phyloP scores from a whole-genome alignment of 2,113 vertebrate species.

The Poicephalus meyeri region DNA sequence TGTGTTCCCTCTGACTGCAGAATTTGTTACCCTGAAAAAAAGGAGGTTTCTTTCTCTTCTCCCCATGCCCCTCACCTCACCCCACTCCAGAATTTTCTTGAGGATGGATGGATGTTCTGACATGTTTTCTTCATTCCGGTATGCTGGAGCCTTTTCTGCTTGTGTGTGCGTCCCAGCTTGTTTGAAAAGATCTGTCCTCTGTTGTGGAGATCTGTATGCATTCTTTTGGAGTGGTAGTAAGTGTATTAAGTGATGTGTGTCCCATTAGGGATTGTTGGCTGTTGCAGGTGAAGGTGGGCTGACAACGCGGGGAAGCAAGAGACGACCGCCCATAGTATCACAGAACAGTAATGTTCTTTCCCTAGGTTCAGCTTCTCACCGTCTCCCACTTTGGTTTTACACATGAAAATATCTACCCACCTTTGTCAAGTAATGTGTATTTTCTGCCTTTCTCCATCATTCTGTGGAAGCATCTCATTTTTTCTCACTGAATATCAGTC shows the following conservation, averaged over 20 bases:
- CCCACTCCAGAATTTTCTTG: background rate
- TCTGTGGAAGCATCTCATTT: background rate
- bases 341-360: background rate
- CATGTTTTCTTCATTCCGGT: background rate
- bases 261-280: background rate
- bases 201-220: background rate
- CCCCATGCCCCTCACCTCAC: background rate
- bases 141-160: background rate
- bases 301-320: no score
- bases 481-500: background rate
- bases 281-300: no score
- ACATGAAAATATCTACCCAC: background rate
- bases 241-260: background rate
- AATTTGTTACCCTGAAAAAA: background rate
- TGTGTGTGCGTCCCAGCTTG: background rate
- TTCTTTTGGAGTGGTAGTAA: background rate
- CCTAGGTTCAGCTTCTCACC: background rate
- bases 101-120: background rate
- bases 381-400: background rate
- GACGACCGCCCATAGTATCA: background rate
- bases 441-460: background rate
- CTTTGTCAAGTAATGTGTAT: background rate
- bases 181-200: background rate
- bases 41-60: background rate
- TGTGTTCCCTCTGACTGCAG: background rate